Conservation (phyloP, 92 coral and sea anemone genomes). For the Epizoanthus scotinus region DNA sequence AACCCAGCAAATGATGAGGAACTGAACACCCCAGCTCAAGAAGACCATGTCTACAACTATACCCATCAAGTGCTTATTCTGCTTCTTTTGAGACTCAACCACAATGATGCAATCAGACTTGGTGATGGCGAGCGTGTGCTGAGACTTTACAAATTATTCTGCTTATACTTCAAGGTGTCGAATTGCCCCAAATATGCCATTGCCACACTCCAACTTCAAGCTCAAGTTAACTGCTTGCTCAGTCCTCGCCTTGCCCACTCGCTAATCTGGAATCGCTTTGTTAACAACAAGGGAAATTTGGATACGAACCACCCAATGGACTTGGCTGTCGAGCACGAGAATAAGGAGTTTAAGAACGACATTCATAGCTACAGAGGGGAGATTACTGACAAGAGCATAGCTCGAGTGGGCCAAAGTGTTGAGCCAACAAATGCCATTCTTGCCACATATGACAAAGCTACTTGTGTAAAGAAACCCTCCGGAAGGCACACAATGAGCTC, state of each 20-base stretch:
- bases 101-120: conserved; percentile 59
- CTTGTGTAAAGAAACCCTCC: conserved; percentile 39
- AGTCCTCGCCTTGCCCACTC: conserved; percentile 64
- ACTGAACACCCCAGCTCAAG: neutral
- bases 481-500: conserved; percentile 49
- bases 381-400: conserved; percentile 54
- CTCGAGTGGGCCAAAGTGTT: conserved; percentile 37
- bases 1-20: neutral
- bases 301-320: conserved; percentile 65
- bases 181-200: conserved; percentile 67
- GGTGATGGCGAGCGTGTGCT: conserved; percentile 49
- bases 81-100: conserved; percentile 44
- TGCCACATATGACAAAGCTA: conserved; percentile 29
- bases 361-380: conserved; percentile 51
- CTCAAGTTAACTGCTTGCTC: conserved; percentile 55
- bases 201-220: conserved; percentile 55
- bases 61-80: conserved; percentile 50
- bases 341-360: conserved; percentile 49
- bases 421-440: conserved; percentile 40
- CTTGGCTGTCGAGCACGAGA: conserved; percentile 56
- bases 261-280: conserved; percentile 70
- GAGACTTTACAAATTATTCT: conserved; percentile 60
- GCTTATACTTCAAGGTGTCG: conserved; percentile 48
- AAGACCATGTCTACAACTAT: conserved; percentile 53
- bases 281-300: conserved; percentile 52